phyloP scores from a whole-genome alignment of 1,140 invertebrate species.

The Calephelis nemesis region DNA sequence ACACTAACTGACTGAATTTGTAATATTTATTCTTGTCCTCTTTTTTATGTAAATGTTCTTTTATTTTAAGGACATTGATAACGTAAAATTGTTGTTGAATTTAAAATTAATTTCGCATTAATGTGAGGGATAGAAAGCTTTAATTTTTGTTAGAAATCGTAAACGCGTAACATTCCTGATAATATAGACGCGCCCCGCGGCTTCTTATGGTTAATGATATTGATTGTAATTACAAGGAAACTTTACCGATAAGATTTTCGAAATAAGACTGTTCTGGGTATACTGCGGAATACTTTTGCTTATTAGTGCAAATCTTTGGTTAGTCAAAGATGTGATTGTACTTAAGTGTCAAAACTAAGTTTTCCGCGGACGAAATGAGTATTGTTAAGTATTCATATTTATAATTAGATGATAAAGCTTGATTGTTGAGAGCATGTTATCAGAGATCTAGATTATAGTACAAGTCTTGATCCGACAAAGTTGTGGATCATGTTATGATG shows the following conservation, averaged over 20 bases:
- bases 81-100: not conserved
- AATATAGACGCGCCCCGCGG: conserved; percentile 35
- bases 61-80: too few relatives aligned
- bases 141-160: conserved; percentile 36
- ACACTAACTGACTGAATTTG: too few relatives aligned
- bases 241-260: conserved; percentile 36
- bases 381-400: conserved; percentile 56
- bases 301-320: conserved; percentile 1
- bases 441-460: conserved; percentile 23
- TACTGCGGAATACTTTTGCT: conserved; percentile 35
- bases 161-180: conserved; percentile 40
- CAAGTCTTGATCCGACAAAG: conserved; percentile 24
- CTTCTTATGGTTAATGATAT: conserved; percentile 27
- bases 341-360: conserved; percentile 27
- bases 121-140: conserved; percentile 37
- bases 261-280: conserved; percentile 48
- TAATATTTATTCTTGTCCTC: too few relatives aligned
- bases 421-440: not conserved
- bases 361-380: conserved; percentile 45
- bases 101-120: conserved; percentile 2
- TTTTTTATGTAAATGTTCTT: too few relatives aligned
- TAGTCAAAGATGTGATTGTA: conserved; percentile 19
- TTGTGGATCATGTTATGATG: conserved; percentile 18
- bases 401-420: conserved; percentile 42
- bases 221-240: conserved; percentile 1